Evolutionary conservation across 2,113 vertebrate species (phyloP).

Genomic region (Podiceps cristatus): DNA sequence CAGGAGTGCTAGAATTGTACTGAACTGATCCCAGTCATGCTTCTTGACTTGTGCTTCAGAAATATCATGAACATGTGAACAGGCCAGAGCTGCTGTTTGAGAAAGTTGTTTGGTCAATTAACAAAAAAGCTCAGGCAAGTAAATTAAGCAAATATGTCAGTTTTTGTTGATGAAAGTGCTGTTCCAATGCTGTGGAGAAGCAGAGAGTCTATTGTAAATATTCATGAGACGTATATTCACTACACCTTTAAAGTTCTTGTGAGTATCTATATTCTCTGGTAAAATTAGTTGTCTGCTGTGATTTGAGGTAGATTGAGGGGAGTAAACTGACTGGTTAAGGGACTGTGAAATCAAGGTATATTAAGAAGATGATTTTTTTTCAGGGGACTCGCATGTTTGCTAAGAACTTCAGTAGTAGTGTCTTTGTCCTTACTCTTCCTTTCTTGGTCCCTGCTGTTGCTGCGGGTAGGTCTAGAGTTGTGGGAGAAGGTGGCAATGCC

Average conservation of each 20-base stretch:
- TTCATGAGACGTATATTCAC: neutral
- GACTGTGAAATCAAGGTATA: neutral
- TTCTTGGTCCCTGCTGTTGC: neutral
- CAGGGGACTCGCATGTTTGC: rapidly evolving
- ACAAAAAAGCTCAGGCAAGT: neutral
- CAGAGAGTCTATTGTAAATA: neutral
- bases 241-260: neutral
- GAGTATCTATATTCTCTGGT: neutral
- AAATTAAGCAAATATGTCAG: neutral
- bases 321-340: neutral
- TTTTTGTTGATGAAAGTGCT: neutral
- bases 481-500: neutral
- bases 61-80: neutral
- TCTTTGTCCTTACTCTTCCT: neutral
- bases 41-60: neutral
- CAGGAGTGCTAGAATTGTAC: neutral
- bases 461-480: neutral
- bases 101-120: neutral
- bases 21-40: neutral
- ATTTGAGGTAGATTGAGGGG: neutral
- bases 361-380: neutral
- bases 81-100: neutral
- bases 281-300: neutral
- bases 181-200: neutral
- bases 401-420: neutral